phyloP scores from a whole-genome alignment of 2,797 vertebrate genomes.

The Anguilla pacifica region DNA sequence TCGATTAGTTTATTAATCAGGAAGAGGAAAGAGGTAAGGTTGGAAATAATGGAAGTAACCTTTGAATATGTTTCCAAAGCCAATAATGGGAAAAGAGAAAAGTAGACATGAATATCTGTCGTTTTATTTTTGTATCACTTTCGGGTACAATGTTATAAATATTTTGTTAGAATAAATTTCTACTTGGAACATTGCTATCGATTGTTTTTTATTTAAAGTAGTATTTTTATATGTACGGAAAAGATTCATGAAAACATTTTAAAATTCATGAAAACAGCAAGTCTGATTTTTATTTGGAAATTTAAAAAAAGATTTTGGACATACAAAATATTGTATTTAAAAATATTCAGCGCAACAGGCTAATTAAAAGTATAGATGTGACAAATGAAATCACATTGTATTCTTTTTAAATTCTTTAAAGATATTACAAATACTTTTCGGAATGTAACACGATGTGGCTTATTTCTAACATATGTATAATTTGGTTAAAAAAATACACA shows the following conservation, averaged over 20 bases:
- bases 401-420: background rate
- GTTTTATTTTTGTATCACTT: conserved; percentile 93
- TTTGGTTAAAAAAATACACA: background rate
- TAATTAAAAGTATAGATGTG: background rate
- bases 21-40: conserved; percentile 69
- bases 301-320: background rate
- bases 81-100: conserved; percentile 77
- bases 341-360: conserved; percentile 6
- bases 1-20: conserved; percentile 52
- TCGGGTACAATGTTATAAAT: conserved; percentile 80
- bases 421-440: background rate
- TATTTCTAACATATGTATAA: background rate
- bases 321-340: background rate
- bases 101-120: conserved; percentile 75
- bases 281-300: conserved; percentile 87
- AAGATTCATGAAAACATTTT: background rate
- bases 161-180: conserved; percentile 96
- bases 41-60: conserved; percentile 64
- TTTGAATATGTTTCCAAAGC: conserved; percentile 70
- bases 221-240: background rate
- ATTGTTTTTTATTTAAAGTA: conserved; percentile 29
- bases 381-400: background rate
- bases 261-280: background rate
- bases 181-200: conserved; percentile 73
- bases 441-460: background rate